These are phyloP conservation scores for Gnathonemus longibarbis DNA, from an alignment of 2,113 vertebrate genomes.

Conservation along the genomic window DNA sequence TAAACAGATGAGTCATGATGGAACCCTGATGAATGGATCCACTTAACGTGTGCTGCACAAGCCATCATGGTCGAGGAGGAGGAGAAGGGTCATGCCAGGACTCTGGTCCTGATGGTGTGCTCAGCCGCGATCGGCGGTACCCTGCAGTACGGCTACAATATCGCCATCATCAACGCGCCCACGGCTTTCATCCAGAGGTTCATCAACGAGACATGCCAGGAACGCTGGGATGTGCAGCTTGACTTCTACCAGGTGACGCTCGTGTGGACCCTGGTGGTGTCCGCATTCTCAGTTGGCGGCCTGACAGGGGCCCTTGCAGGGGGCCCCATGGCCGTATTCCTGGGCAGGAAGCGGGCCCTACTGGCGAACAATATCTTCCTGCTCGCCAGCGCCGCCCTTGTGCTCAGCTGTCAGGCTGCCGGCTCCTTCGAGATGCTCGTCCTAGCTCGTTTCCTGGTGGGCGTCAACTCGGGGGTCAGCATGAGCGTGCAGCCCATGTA, in stretches of 20 bases:
- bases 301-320: conserved; percentile 68
- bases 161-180: conserved; percentile 81
- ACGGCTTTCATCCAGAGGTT: conserved; percentile 73
- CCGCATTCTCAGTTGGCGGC: conserved; percentile 72
- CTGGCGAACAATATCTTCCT: conserved; percentile 75
- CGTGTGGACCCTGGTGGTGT: conserved; percentile 75
- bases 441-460: conserved; percentile 69
- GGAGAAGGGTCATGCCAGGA: conserved; percentile 44
- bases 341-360: conserved; percentile 77
- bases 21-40: background rate
- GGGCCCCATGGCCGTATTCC: conserved; percentile 68
- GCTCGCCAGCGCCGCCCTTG: conserved; percentile 51
- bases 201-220: conserved; percentile 71
- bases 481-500: conserved; percentile 90
- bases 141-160: conserved; percentile 86
- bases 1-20: background rate
- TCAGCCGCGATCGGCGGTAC: conserved; percentile 81
- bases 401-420: conserved; percentile 60
- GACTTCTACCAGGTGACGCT: conserved; percentile 56
- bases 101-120: conserved; percentile 68
- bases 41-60: background rate
- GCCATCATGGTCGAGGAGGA: conserved; percentile 12
- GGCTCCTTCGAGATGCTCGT: conserved; percentile 81
- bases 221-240: conserved; percentile 55
- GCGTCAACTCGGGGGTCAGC: conserved; percentile 73